Base-by-base conservation (phyloP, 1,140 invertebrate genomes). In the Araneus ventricosus region DNA sequence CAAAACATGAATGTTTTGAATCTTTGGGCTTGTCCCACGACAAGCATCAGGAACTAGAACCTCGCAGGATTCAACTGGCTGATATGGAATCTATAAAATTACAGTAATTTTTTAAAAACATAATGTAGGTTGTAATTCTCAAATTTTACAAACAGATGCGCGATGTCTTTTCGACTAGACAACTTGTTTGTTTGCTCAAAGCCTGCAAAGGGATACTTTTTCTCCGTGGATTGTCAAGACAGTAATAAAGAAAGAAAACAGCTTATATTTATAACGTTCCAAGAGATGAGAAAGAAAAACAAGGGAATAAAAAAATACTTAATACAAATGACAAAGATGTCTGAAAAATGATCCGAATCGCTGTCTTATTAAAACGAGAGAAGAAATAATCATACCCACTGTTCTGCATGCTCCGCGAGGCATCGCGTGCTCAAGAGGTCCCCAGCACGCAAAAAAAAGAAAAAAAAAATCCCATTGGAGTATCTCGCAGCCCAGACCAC, bases 301-400 rank as follows among this genome's bases (percentile, higher is more conserved):
- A 20, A 75, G 14, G n/a, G 17, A 82, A 82, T 2, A n/a, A 45
- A 41, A 45, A 86, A 86, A 85, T 17, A 27, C n/a, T n/a, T 8
- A 61, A 24, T 6, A 17, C 34, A 75, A 34, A 34, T 34, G 30
- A 37, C 17, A 6, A 2, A 14, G 14, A 27, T 41, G 41, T 4
- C 80, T 82, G 80, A 82, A 45, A 82, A 82, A 82, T 27, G 80
- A 82, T 52, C n/a, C 30, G 34, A 75, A 24, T 24, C 39, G n/a
- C 39, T n/a, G 39, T 82, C 39, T 82, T 82, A 82, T 82, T 82
- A 82, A 82, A 82, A 45, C 30, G 37, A 52, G 80, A 30, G 41
- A 20, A 52, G 80, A 82, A 82, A 82, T 82, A 82, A 82, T 82
- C 37, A 52, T 82, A 24, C 37, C 22, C 39, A 20, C 30, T 34